Base-by-base conservation (phyloP, 2,113 vertebrate species). In the Steatornis caripensis region DNA sequence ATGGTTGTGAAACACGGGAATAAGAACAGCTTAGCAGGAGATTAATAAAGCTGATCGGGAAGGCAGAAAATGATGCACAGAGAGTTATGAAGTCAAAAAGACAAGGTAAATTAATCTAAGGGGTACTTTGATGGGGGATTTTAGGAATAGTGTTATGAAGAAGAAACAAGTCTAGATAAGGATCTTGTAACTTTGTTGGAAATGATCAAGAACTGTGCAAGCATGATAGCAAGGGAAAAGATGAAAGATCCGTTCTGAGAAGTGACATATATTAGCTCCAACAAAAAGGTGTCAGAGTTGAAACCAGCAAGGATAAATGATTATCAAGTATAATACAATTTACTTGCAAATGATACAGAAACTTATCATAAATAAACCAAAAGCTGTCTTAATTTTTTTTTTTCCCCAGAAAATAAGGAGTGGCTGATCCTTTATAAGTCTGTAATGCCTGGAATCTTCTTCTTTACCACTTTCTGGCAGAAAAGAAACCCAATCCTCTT, bases 371-470 rank as follows among this genome's bases (percentile, higher is more conserved):
- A 68, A 66, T 45, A 64, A 68, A 77, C 14, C 8, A 22, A 45
- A 66, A 69, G 8, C 17, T 46, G 3, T 21, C 32, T 12, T 55
- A 27, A 6, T 11, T 5, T 1, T 7, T 2, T 5, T 1, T 34
- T 18, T 2, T 2, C 1, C 11, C 8, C 7, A 10, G 3, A 49
- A 91, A 84, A 89, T 32, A 70, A 62, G 3, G 7, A 51, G 13
- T 54, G 5, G 4, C 13, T 81, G 45, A 89, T 43, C 4, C 2
- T 87, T 48, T 74, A 4, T 30, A 62, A 77, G 21, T 18, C 24
- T 75, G 8, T 19, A 71, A 39, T 34, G 21, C 18, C 34, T 87
- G 43, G 22, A 81, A 64, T 68, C 57, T 43, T 3, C n/a, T 18
- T 51, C 30, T 82, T 49, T n/a, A 58, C 9, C 61, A 55, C 8